These are phyloP conservation scores for Tinamus major DNA, from an alignment of 2,797 vertebrate genomes.

Conservation along the genomic window DNA sequence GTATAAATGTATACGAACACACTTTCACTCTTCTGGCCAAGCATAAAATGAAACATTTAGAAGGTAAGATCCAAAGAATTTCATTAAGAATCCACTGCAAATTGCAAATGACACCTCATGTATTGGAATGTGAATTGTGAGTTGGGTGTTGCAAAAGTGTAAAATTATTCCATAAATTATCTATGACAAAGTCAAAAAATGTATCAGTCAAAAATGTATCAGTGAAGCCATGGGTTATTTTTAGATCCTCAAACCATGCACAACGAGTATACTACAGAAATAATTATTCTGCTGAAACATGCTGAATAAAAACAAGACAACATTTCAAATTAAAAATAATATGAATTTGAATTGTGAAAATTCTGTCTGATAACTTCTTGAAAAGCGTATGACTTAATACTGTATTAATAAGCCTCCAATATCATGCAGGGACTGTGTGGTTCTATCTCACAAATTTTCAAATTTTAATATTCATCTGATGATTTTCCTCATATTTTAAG, in stretches of 20 bases:
- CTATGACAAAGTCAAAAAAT: constrained; percentile 69
- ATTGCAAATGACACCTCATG: constrained; percentile 73
- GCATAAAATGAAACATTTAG: constrained; percentile 78
- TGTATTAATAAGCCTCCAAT: constrained; percentile 9
- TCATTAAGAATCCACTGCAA: constrained; percentile 68
- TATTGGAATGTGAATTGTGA: constrained; percentile 73
- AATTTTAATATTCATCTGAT: constrained; percentile 24
- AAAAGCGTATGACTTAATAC: not conserved
- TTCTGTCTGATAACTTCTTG: not conserved
- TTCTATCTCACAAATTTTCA: not conserved
- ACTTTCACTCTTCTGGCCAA: constrained; percentile 68
- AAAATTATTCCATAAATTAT: constrained; percentile 79
- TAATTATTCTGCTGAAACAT: constrained; percentile 7
- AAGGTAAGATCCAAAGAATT: constrained; percentile 72
- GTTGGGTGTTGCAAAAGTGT: constrained; percentile 63
- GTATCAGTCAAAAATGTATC: constrained; percentile 62
- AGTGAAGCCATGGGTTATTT: constrained; percentile 65
- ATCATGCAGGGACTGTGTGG: not conserved
- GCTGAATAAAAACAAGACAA: constrained; percentile 1
- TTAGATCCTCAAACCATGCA: constrained; percentile 58
- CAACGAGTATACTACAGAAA: constrained; percentile 17
- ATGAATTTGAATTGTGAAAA: not conserved
- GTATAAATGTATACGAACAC: constrained; percentile 71
- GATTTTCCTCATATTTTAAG: not conserved
- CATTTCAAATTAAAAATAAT: not conserved